Conservation (phyloP, 1,140 invertebrate species). For the Calliopsis andreniformis region DNA sequence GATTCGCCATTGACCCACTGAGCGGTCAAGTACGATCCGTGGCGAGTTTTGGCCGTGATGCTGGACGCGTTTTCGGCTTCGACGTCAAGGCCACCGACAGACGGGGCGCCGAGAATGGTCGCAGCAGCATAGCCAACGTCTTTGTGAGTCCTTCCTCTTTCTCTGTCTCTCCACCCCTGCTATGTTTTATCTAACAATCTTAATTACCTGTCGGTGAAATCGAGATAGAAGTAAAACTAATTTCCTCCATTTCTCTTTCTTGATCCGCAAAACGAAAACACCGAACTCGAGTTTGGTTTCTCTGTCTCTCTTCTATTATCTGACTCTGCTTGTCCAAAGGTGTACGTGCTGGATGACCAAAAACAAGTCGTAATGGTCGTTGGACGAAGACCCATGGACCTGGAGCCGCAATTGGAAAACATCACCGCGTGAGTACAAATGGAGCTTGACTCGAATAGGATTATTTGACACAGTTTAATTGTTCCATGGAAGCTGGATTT, state of each 20-base stretch:
- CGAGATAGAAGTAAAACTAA: conserved; percentile 20
- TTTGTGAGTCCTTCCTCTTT: conserved; percentile 85
- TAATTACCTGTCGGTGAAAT: conserved; percentile 41
- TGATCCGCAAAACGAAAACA: conserved; percentile 10
- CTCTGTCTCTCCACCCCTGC: too few relatives aligned
- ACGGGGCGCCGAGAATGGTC: conserved; percentile 88
- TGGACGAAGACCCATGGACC: conserved; percentile 87
- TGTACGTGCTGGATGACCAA: conserved; percentile 91
- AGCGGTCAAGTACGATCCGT: conserved; percentile 89
- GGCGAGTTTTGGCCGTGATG: conserved; percentile 84
- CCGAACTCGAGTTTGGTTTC: not conserved
- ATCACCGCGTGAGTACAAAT: conserved; percentile 83
- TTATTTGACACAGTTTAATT: not conserved
- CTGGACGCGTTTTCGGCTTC: conserved; percentile 90
- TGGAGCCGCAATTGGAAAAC: conserved; percentile 87
- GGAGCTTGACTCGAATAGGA: not conserved
- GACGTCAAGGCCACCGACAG: conserved; percentile 94
- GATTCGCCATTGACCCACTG: conserved; percentile 89
- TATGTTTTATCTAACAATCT: conserved; percentile 18
- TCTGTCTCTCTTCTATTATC: not conserved
- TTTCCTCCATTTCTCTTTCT: conserved; percentile 8
- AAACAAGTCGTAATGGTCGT: conserved; percentile 90
- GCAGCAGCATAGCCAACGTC: conserved; percentile 90
- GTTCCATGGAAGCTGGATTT: not conserved
- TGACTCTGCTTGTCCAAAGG: conserved; percentile 77